Evolutionary conservation across 2,113 vertebrate species (phyloP).

Genomic region (Chrysochloris asiatica): DNA sequence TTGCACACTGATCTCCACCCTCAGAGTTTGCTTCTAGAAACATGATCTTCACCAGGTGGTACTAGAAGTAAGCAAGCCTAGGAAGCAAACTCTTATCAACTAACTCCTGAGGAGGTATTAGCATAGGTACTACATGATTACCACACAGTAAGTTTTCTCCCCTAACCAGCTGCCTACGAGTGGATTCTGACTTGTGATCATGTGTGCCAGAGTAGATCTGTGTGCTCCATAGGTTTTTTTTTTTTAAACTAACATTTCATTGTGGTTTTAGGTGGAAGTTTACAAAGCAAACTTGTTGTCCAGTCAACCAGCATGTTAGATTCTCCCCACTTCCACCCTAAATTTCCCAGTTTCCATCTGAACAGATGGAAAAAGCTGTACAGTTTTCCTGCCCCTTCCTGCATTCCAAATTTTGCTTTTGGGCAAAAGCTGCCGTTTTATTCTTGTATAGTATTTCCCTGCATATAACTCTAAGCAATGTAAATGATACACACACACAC

Average conservation of each 20-base stretch:
- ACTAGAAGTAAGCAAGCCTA: background rate
- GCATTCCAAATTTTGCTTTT: background rate
- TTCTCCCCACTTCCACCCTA: background rate
- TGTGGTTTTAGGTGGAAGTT: background rate
- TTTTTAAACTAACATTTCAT: background rate
- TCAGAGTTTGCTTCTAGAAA: background rate
- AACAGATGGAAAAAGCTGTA: no score
- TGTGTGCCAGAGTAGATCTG: background rate
- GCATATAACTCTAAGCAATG: background rate
- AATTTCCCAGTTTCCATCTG: background rate
- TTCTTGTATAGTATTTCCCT: background rate
- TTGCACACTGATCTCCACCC: background rate
- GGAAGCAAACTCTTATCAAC: background rate
- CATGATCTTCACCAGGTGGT: background rate
- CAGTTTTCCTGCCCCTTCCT: background rate
- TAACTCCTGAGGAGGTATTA: slow-evolving; percentile 17
- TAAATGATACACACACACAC: background rate
- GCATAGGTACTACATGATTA: background rate
- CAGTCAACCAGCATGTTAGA: background rate
- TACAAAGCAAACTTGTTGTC: background rate
- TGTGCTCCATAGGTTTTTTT: background rate
- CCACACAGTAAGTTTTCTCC: background rate
- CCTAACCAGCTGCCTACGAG: background rate
- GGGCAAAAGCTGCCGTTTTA: background rate
- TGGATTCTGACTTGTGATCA: background rate